These are phyloP conservation scores for Ptiloglossa arizonensis DNA, from an alignment of 1,140 invertebrate genomes.

Conservation along the genomic window DNA sequence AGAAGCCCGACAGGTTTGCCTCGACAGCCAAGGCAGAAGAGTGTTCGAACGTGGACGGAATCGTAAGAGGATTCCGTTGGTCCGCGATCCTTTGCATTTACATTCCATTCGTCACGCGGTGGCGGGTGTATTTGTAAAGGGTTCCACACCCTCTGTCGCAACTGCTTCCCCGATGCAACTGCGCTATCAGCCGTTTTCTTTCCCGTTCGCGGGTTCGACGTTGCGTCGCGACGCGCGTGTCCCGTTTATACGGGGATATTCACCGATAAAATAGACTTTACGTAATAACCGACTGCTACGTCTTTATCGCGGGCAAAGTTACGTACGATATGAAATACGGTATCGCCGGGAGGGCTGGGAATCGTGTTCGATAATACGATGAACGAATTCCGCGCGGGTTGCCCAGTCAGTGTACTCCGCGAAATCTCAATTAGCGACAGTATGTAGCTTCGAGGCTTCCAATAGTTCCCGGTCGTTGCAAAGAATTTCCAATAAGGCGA, in stretches of 20 bases:
- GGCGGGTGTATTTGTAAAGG: slow-evolving; percentile 46
- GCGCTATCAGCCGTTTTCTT: slow-evolving; percentile 22
- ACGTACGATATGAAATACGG: too few relatives aligned
- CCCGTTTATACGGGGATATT: too few relatives aligned
- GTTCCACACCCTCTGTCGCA: neutral
- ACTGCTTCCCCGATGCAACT: neutral
- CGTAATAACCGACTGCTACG: too few relatives aligned
- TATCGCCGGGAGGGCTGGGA: too few relatives aligned
- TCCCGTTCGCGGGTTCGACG: neutral
- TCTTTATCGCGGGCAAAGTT: too few relatives aligned
- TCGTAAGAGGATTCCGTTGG: slow-evolving; percentile 55
- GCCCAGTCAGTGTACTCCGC: too few relatives aligned
- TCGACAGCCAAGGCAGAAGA: slow-evolving; percentile 57
- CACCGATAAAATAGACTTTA: too few relatives aligned
- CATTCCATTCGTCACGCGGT: slow-evolving; percentile 52
- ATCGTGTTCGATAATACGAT: too few relatives aligned
- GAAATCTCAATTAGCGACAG: slow-evolving; percentile 26
- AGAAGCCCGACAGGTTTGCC: slow-evolving; percentile 17
- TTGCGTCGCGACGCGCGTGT: too few relatives aligned
- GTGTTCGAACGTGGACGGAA: slow-evolving; percentile 66
- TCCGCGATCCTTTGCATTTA: slow-evolving; percentile 61
- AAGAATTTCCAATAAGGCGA: slow-evolving; percentile 25
- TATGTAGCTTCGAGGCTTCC: neutral
- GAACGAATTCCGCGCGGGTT: too few relatives aligned
- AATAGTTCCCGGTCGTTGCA: neutral